Percentiles rank a stretch among this genome's conserved stretches.
These are phyloP conservation scores for Trachops cirrhosus DNA, from an alignment of 2,797 vertebrate genomes.

Conservation along the genomic window DNA sequence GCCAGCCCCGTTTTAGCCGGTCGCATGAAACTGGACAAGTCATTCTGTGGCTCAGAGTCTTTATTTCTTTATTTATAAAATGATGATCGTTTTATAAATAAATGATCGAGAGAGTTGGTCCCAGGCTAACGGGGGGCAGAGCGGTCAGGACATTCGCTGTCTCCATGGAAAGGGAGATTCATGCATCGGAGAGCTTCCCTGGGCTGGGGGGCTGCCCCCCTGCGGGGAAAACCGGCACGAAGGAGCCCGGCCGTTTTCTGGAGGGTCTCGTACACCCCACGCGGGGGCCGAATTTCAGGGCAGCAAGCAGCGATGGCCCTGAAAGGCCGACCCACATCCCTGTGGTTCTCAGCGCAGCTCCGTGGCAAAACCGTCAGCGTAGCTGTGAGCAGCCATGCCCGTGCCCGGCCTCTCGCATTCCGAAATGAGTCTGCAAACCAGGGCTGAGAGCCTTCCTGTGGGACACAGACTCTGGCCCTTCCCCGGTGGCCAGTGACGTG, in stretches of 20 bases:
- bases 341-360: neutral
- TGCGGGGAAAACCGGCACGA: neutral
- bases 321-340: neutral
- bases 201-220: neutral
- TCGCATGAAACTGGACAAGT: neutral
- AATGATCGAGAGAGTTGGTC: neutral
- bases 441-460: neutral
- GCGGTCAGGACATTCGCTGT: neutral
- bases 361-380: neutral
- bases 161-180: constrained; percentile 39
- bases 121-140: neutral
- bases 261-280: neutral
- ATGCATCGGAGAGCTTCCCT: neutral
- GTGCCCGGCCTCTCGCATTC: neutral
- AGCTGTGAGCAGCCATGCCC: neutral
- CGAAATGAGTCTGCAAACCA: neutral
- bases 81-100: neutral
- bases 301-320: fast-evolving
- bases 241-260: neutral
- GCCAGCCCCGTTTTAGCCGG: neutral
- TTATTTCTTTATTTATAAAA: constrained; percentile 32
- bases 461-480: neutral
- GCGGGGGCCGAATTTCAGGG: neutral
- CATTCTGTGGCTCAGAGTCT: neutral
- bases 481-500: neutral